Evolutionary conservation across 1,140 invertebrate genomes (phyloP), one percentile per base, ranked within the genome.

Genomic region (Papilio glaucus): DNA sequence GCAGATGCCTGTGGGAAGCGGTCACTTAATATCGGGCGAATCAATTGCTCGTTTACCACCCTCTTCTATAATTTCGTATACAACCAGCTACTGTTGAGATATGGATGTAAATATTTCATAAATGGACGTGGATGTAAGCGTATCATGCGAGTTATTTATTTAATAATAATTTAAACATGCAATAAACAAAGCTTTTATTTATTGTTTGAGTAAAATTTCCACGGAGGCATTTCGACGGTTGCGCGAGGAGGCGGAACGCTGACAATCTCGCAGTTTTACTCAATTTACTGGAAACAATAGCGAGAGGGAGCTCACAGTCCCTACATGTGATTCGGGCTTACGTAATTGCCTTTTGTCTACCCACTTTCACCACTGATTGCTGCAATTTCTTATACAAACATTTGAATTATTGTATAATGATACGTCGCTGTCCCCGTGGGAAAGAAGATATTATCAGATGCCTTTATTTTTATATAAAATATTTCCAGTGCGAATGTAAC

Each of bases 241-340:
- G 37, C 9, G 15, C 37, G 61, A 13, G 61, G 10, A 65, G 29
- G 61, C 61, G 61, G 62, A 65, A 41, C 62, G 33, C 62, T 12
- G 57, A 24, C 10, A 41, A 65, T 65, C 37, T 38, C 37, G 62
- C 29, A 62, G 33, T 39, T 65, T 65, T 65, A 65, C 62, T 65
- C 33, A 65, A 65, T 65, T 65, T 65, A 65, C 37, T 65, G 13
- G 33, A 21, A 65, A 65, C 62, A 65, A 65, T 65, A 39, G 62
- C 60, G 12, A 13, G 57, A 39, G 9, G 37, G 15, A 37, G 24
- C n/a, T 62, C 24, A 18, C 33, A 53, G 45, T 65, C 62, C 60
- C 62, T 65, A 39, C 37, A 65, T 65, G 57, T 33, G 62, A 41
- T 41, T 21, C 33, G 62, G 62, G 37, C 29, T 65, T 65, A 41